These are phyloP conservation scores for Sebastes hubbsi DNA, from an alignment of 2,797 vertebrate genomes.

Conservation along the genomic window DNA sequence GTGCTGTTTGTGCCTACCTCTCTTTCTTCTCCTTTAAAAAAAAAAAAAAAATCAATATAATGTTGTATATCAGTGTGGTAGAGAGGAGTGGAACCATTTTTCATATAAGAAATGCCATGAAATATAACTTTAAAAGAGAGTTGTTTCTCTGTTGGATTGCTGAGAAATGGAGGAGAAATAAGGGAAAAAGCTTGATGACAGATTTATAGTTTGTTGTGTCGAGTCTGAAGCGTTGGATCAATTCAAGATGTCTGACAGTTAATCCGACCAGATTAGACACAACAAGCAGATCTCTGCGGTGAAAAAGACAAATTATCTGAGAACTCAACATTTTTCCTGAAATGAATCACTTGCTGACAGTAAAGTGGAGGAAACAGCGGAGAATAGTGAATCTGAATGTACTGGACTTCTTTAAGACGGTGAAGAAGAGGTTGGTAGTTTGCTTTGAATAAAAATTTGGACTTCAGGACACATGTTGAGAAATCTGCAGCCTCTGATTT, in stretches of 20 bases:
- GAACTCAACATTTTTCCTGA: conserved; percentile 20
- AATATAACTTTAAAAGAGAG: not conserved
- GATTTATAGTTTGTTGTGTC: conserved; percentile 11
- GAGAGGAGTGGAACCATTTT: not conserved
- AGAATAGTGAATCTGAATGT: not conserved
- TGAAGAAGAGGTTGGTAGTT: not conserved
- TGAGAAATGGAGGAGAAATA: not conserved
- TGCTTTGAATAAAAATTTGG: not conserved
- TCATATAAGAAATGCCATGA: not conserved
- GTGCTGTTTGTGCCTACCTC: not conserved
- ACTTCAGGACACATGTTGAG: not conserved
- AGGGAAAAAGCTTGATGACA: conserved; percentile 6
- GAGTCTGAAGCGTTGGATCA: conserved; percentile 15
- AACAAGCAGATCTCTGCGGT: not conserved
- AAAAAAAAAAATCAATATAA: not conserved
- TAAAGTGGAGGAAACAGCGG: not conserved
- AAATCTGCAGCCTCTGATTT: not conserved
- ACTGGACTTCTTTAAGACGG: not conserved
- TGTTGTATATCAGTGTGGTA: not conserved
- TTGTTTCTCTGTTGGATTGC: not conserved
- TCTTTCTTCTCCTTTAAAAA: not conserved
- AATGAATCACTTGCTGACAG: not conserved
- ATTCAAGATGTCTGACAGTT: conserved; percentile 37
- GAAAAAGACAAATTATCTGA: conserved; percentile 25
- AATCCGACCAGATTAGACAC: conserved; percentile 26